Evolutionary conservation across 2,113 vertebrate species (phyloP), one percentile per base, ranked within the genome.

Genomic region (Xenopus borealis): DNA sequence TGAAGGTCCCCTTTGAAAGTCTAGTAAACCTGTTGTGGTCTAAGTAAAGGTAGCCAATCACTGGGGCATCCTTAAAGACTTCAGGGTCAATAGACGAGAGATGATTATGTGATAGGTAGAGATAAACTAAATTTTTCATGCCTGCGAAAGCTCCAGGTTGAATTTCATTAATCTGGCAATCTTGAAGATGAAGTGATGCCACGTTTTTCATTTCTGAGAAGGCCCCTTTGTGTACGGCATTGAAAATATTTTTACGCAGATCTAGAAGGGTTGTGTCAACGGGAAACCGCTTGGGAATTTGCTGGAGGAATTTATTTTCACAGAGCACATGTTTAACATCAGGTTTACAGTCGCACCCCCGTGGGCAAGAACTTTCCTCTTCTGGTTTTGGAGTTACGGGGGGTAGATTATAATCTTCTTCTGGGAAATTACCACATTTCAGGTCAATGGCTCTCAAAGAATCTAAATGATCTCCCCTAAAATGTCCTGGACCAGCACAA

Each of bases 161-260:
- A 77, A 99, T 83, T 1, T 44, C 83, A 0, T 77, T 23, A 1
- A 97, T 90, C 80, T 83, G 77, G 69, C 95, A 96, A 82, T 81
- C 85, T 86, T 99, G 97, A 76, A 99, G 85, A 67, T 98, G 95
- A 57, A 99, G 88, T 0, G 96, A 99, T 67, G 95, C 87, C 12
- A 97, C 88, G 52, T 82, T 83, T 61, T 85, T 72, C 23, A 95
- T 78, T 12, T 89, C 87, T 0, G 86, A 87, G 73, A 99, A 99
- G 79, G 94, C 89, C 0, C 82, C 91, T 0, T 79, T 79, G 0
- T 92, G 88, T 81, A 99, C 82, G 3, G 76, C 83, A 52, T 88
- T 75, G 70, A 98, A 95, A 81, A 85, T 40, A 74, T 98, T 98
- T 20, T 70, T 83, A 13, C 85, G 86, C 69, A 98, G 85, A 83